Evolutionary conservation across 2,888 invertebrate genomes (phyloP), one percentile per base, ranked within the genome.

Genomic region (Volucella inflata): DNA sequence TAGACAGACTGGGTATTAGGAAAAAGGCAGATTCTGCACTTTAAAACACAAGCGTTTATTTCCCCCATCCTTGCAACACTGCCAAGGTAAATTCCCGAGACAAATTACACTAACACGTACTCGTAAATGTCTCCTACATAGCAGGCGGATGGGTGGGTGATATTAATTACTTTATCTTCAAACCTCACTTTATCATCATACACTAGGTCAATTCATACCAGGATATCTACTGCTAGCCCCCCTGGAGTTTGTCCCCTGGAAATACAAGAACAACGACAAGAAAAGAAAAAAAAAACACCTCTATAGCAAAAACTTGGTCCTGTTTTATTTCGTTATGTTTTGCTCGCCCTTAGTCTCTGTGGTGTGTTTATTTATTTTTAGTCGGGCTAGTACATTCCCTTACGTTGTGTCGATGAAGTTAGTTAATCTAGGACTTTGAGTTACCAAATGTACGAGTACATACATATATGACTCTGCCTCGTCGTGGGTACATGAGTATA

Each of bases 121-220:
- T 64, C 16, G 55, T 55, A 10, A 21, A 12, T 16, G n/a, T 16
- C 48, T 59, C 44, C 8, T 9, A 16, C 30, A 71, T 42, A 36
- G 14, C 67, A 80, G 65, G 72, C n/a, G n/a, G n/a, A n/a, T 71
- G 71, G 71, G 65, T 59, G 60, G 75, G 21, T 21, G 4, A 75
- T 71, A 72, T 85, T 85, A 80, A 80, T 81, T 85, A 81, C 76
- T 77, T 85, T 76, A 65, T 76, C 65, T 62, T 40, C 76, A 76
- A 64, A 60, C 76, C 71, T 51, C 65, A 72, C 76, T 76, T 77
- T 65, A 82, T 82, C 81, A 77, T 82, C 71, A 36, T 46, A 64
- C 60, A 60, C 60, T 68, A 68, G 68, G 68, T 68, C 68, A 77
- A 62, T 71, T 67, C 75, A 62, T 55, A n/a, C 8, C n/a, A 17